Conservation (phyloP, 2,888 invertebrate species). For the Arge pagana region DNA sequence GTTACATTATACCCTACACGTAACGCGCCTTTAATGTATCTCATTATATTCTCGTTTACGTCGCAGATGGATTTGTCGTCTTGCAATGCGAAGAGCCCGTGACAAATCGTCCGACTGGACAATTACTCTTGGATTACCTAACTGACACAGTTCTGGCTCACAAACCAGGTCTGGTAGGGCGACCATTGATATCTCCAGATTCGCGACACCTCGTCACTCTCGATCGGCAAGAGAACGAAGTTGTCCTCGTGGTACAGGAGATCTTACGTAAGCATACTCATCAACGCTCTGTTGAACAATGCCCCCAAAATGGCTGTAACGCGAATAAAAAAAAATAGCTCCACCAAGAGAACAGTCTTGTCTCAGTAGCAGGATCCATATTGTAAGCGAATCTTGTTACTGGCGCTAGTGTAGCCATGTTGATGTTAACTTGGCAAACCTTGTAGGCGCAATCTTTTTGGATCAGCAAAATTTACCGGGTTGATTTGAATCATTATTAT, state of each 20-base stretch:
- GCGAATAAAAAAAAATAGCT: no score
- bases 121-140: slow-evolving; percentile 72
- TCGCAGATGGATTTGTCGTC: slow-evolving; percentile 71
- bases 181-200: slow-evolving; percentile 72
- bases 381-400: no score
- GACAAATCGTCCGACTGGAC: slow-evolving; percentile 67
- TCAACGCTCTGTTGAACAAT: background rate
- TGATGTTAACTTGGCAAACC: no score
- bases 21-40: background rate
- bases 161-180: slow-evolving; percentile 67
- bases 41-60: background rate
- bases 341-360: no score
- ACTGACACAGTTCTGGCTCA: slow-evolving; percentile 72
- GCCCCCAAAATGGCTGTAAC: no score
- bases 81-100: slow-evolving; percentile 73
- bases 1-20: no score
- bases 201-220: slow-evolving; percentile 72
- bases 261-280: slow-evolving; percentile 62
- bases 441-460: no score
- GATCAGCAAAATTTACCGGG: no score
- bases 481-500: no score
- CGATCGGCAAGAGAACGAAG: slow-evolving; percentile 63
- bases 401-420: no score
- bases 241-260: slow-evolving; percentile 68
- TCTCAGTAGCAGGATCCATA: no score